Percentiles rank a stretch among this genome's conserved stretches.
Evolutionary conservation across 2,888 invertebrate genomes (phyloP).

Genomic region (Crematogaster levior): DNA sequence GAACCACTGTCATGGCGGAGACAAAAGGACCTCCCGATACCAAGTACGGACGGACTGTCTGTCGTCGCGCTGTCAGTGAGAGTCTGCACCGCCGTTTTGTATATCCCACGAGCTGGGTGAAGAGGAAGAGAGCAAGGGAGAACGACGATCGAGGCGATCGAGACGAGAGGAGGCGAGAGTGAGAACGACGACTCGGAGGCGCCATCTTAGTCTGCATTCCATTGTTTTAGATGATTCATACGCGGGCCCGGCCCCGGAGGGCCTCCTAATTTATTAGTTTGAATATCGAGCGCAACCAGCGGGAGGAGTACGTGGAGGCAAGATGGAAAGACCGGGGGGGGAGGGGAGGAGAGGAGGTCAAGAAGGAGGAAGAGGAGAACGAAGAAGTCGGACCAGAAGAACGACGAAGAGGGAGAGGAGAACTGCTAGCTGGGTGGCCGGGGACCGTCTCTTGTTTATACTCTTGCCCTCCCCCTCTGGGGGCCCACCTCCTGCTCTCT

Average conservation of each 20-base stretch:
- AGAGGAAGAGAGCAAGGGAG: conserved; percentile 40
- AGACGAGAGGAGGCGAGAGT: conserved; percentile 15
- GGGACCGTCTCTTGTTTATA: conserved; percentile 76
- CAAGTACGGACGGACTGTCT: conserved; percentile 78
- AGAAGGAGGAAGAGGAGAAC: conserved; percentile 67
- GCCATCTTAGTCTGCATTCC: conserved; percentile 85
- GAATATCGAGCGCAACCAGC: conserved; percentile 84
- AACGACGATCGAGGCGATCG: conserved; percentile 26
- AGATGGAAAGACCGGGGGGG: conserved; percentile 42
- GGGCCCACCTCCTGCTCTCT: conserved; percentile 49
- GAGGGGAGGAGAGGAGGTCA: conserved; percentile 66
- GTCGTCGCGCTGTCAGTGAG: conserved; percentile 79
- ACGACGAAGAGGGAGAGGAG: conserved; percentile 72
- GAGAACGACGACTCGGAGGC: conserved; percentile 74
- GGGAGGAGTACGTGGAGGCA: conserved; percentile 68
- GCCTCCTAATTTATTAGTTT: conserved; percentile 85
- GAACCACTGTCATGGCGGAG: conserved; percentile 73
- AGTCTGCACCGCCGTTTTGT: conserved; percentile 69
- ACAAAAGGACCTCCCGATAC: conserved; percentile 77
- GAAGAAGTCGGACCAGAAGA: conserved; percentile 70
- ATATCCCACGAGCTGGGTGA: conserved; percentile 48
- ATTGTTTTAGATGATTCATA: conserved; percentile 86
- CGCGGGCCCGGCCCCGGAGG: conserved; percentile 78
- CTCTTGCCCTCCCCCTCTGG: conserved; percentile 62
- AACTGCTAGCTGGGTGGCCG: conserved; percentile 84